A percentile compares a stretch with the other conserved stretches of the same genome.
Evolutionary conservation across 2,797 vertebrate genomes (phyloP).

Genomic region (Sus cebifrons): DNA sequence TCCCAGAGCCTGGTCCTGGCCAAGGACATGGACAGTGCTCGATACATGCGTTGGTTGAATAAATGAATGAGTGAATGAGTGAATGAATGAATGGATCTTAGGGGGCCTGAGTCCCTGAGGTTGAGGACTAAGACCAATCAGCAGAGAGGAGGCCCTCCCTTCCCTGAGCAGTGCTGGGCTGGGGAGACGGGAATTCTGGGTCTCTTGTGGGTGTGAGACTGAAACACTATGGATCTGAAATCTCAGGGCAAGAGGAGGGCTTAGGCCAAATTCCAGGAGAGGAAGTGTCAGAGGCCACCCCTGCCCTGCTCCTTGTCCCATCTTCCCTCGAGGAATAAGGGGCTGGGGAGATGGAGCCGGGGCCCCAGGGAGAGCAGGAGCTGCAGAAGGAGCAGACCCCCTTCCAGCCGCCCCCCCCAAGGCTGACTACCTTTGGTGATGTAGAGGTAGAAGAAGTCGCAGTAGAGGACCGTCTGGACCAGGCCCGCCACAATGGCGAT

Average conservation of each 20-base stretch:
- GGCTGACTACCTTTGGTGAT: constrained; percentile 89
- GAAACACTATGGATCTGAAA: background rate
- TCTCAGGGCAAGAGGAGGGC: background rate
- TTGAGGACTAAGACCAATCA: background rate
- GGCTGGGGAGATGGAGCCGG: no score
- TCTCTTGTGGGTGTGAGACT: background rate
- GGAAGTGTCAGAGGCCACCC: background rate
- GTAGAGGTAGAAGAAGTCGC: constrained; percentile 91
- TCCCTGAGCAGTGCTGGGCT: background rate
- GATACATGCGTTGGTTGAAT: background rate
- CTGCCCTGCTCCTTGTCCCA: background rate
- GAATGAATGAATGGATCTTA: background rate
- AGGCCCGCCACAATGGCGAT: constrained; percentile 90
- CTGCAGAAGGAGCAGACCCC: background rate
- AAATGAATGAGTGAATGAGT: background rate
- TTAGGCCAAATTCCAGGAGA: background rate
- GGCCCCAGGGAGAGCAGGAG: background rate
- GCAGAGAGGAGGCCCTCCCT: background rate
- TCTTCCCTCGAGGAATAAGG: background rate
- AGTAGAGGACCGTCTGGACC: constrained; percentile 90
- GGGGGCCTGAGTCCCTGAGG: background rate
- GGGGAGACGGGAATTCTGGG: background rate
- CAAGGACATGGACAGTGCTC: background rate
- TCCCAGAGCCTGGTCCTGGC: background rate
- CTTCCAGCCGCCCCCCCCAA: accelerated